Percentiles rank a stretch among this genome's conserved stretches.
phyloP scores from a whole-genome alignment of 2,113 vertebrate species.

The Tupaia chinensis region DNA sequence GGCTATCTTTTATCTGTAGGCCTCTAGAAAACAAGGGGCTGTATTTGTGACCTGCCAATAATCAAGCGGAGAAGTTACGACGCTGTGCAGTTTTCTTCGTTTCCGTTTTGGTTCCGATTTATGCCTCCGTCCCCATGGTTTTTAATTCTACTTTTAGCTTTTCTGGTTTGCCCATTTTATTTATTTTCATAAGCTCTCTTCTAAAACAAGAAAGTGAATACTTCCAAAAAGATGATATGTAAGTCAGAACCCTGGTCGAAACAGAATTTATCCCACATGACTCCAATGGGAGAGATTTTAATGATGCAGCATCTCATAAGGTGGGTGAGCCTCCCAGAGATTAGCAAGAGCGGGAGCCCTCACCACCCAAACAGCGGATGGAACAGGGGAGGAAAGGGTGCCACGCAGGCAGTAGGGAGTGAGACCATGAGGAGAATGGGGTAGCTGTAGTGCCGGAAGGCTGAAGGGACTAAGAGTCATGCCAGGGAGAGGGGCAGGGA shows the following conservation, averaged over 20 bases:
- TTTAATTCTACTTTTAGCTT: background rate
- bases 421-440: accelerated
- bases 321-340: background rate
- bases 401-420: accelerated
- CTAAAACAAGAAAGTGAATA: background rate
- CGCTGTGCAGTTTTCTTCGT: background rate
- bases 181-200: background rate
- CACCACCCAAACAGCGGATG: background rate
- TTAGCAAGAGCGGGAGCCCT: background rate
- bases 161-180: background rate
- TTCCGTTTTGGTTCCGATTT: background rate
- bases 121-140: background rate
- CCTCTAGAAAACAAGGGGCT: background rate
- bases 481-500: background rate
- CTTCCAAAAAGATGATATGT: too few relatives aligned
- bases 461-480: accelerated
- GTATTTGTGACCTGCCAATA: background rate
- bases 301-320: background rate
- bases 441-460: background rate
- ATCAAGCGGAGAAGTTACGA: background rate
- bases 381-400: too few relatives aligned
- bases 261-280: background rate
- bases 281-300: background rate
- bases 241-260: background rate
- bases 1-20: background rate